phyloP scores from a whole-genome alignment of 2,888 invertebrate species.

The Clusia tigrina region DNA sequence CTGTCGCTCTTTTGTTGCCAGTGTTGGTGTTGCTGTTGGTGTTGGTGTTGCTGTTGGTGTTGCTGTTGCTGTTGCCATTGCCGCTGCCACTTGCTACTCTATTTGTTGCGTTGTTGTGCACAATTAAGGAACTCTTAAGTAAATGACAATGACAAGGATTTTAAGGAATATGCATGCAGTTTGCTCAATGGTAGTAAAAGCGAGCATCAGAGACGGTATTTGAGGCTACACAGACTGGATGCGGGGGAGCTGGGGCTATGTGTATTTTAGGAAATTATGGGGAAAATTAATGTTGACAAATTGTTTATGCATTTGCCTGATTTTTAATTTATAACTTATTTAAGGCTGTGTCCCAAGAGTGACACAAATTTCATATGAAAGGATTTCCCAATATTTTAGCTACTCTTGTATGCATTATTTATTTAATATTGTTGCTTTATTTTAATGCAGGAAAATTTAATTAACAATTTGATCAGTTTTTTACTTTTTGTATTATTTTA shows the following conservation, averaged over 20 bases:
- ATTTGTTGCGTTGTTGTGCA: slow-evolving; percentile 38
- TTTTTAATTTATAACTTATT: neutral
- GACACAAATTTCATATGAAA: too few species aligned
- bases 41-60: slow-evolving; percentile 12
- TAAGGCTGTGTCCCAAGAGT: too few species aligned
- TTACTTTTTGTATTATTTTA: too few species aligned
- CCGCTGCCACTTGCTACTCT: slow-evolving; percentile 30
- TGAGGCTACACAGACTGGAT: neutral
- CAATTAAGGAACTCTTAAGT: slow-evolving; percentile 55
- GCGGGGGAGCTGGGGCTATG: neutral
- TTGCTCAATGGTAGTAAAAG: neutral
- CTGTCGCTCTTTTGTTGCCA: slow-evolving; percentile 8
- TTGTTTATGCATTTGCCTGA: slow-evolving; percentile 37
- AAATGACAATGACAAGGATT: slow-evolving; percentile 47
- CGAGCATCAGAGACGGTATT: neutral
- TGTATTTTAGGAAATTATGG: slow-evolving; percentile 42
- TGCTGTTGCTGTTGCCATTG: slow-evolving; percentile 20
- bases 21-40: slow-evolving; percentile 18
- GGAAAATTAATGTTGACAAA: slow-evolving; percentile 48
- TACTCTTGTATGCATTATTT: too few species aligned
- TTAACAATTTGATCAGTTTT: too few species aligned
- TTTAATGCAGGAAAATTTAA: too few species aligned
- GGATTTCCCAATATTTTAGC: too few species aligned
- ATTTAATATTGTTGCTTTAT: too few species aligned
- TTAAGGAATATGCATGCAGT: slow-evolving; percentile 26